Percentiles rank a stretch among this genome's conserved stretches.
These are phyloP conservation scores for Poeciliopsis infans DNA, from an alignment of 2,797 vertebrate species.

Conservation along the genomic window DNA sequence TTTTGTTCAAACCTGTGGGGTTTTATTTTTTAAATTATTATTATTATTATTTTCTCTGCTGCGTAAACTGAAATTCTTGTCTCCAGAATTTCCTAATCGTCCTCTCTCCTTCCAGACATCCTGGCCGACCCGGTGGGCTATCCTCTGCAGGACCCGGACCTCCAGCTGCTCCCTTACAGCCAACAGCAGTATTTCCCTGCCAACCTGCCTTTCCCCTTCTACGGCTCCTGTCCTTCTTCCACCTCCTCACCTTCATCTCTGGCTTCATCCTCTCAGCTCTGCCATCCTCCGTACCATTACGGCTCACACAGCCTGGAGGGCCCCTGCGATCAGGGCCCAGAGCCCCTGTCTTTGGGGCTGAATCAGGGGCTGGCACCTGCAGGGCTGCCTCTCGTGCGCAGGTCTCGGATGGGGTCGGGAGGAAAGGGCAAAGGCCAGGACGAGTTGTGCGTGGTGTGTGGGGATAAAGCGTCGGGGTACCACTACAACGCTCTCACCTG, in stretches of 20 bases:
- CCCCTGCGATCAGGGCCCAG: slow-evolving; percentile 73
- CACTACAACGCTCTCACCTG: slow-evolving; percentile 97
- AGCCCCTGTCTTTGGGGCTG: slow-evolving; percentile 73
- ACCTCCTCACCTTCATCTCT: slow-evolving; percentile 68
- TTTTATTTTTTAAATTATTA: too few relatives aligned
- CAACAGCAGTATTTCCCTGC: slow-evolving; percentile 84
- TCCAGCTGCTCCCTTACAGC: slow-evolving; percentile 85
- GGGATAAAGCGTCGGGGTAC: slow-evolving; percentile 94
- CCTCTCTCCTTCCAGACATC: slow-evolving; percentile 80
- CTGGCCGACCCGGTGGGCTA: slow-evolving; percentile 88
- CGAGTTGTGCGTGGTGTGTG: slow-evolving; percentile 94
- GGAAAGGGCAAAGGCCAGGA: slow-evolving; percentile 86
- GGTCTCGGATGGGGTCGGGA: slow-evolving; percentile 78
- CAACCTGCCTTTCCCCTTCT: slow-evolving; percentile 82
- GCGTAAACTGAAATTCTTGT: neutral
- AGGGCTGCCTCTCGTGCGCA: slow-evolving; percentile 78
- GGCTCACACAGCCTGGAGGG: slow-evolving; percentile 79
- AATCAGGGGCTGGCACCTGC: slow-evolving; percentile 55
- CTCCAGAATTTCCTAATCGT: neutral
- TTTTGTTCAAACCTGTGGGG: neutral
- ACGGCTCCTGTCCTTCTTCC: slow-evolving; percentile 76
- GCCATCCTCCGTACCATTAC: slow-evolving; percentile 80
- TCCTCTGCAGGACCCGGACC: slow-evolving; percentile 86
- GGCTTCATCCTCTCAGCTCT: slow-evolving; percentile 78
- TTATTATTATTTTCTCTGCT: neutral